Evolutionary conservation across 2,888 invertebrate genomes (phyloP), one percentile per base, ranked within the genome.

Genomic region (Lochmaea capreae): DNA sequence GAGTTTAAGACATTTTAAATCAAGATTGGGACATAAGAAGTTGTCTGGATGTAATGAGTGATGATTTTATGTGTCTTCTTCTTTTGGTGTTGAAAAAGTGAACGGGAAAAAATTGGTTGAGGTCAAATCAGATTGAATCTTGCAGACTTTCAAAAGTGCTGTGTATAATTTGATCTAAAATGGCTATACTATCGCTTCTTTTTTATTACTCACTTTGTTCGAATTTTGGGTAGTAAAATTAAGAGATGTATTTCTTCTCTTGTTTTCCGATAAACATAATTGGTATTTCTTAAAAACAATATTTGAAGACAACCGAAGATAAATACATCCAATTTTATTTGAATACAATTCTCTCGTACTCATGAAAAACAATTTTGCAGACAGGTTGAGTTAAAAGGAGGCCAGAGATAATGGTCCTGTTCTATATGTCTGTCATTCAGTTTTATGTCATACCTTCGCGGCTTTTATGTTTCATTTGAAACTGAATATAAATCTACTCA

Each of bases 401-500:
- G 67, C 43, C 59, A 59, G 58, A 59, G 42, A 62, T 70, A 70
- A 70, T 70, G 63, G 57, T 63, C 39, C 49, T 70, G 62, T 65
- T 68, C 65, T 46, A 39, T 65, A 54, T 67, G 59, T 72, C 67
- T 67, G n/a, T 11, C 61, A 67, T 57, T 67, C 61, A 57, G 49
- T 22, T 72, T 39, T 54, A 54, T 54, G 54, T 54, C 54, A 54
- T 54, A 54, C 54, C 54, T 18, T 18, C 10, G 54, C 54, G 54
- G 54, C 54, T 54, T 73, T 73, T 68, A 73, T 68, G 68, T 69
- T 70, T 70, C 63, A 70, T 70, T 70, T 69, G 42, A 52, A 72
- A 68, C 75, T 67, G 75, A 72, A 75, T 72, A 75, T 75, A 72
- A 75, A 72, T 72, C 66, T 49, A 65, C 70, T 72, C 75, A 75